Evolutionary conservation across 2,888 invertebrate species (phyloP).

Genomic region (Lithophane socia): DNA sequence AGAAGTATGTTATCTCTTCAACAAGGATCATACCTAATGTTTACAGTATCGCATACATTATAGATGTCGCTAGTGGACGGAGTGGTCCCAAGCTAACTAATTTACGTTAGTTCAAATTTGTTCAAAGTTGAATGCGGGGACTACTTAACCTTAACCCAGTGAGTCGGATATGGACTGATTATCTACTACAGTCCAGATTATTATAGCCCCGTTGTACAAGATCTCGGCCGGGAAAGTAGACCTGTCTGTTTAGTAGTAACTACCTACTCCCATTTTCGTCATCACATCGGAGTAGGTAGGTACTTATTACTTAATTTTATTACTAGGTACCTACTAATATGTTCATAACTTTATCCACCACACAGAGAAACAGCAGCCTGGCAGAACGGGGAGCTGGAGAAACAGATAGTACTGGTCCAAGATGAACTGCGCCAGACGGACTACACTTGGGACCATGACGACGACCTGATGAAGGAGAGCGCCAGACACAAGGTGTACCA

Average conservation of each 20-base stretch:
- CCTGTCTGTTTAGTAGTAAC: neutral
- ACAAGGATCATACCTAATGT: neutral
- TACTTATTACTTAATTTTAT: neutral
- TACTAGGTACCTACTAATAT: too few relatives aligned
- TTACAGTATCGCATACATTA: neutral
- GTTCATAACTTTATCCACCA: neutral
- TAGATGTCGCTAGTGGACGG: constrained; percentile 12
- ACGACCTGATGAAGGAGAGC: constrained; percentile 82
- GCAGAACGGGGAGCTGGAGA: constrained; percentile 88
- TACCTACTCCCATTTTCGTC: neutral
- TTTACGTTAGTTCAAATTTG: too few relatives aligned
- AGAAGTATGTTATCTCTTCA: neutral
- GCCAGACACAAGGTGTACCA: constrained; percentile 82
- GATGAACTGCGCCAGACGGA: constrained; percentile 85
- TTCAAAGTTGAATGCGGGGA: too few relatives aligned
- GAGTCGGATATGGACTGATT: too few relatives aligned
- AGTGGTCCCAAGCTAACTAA: constrained; percentile 14
- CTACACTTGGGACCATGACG: constrained; percentile 85
- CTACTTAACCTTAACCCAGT: neutral
- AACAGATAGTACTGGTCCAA: constrained; percentile 84
- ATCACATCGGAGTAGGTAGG: neutral
- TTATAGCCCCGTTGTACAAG: neutral
- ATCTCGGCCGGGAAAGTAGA: neutral
- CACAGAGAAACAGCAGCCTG: constrained; percentile 85
- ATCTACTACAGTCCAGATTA: neutral